Conservation (phyloP, 2,113 vertebrate genomes). For the Macaca mulatta region DNA sequence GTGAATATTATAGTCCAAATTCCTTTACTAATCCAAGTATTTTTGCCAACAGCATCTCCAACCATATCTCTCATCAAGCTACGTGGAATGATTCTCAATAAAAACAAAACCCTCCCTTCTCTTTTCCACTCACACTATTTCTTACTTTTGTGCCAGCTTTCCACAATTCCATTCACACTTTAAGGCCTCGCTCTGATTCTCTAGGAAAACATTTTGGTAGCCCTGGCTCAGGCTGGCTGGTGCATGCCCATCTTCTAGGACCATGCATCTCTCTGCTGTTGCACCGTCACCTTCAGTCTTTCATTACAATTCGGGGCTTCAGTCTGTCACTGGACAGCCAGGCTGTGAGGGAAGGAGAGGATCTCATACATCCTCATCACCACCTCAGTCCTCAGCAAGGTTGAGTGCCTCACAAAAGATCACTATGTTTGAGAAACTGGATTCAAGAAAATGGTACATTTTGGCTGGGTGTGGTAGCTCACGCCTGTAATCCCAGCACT, state of each 20-base stretch:
- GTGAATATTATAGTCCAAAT: background rate
- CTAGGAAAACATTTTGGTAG: background rate
- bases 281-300: background rate
- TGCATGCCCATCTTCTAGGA: background rate
- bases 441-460: background rate
- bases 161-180: background rate
- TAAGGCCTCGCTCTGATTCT: background rate
- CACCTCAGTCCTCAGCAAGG: background rate
- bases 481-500: too few relatives aligned
- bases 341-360: background rate
- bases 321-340: background rate
- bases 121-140: background rate
- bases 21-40: background rate
- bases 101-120: background rate
- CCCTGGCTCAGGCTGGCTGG: background rate
- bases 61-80: background rate
- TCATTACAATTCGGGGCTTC: rapidly evolving
- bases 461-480: too few relatives aligned
- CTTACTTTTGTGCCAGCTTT: background rate
- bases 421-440: background rate
- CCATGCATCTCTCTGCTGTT: background rate
- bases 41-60: background rate
- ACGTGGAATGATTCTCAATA: background rate
- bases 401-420: background rate
- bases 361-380: background rate